Base-by-base conservation (phyloP, 2,888 invertebrate species). In the Serripes groenlandicus region DNA sequence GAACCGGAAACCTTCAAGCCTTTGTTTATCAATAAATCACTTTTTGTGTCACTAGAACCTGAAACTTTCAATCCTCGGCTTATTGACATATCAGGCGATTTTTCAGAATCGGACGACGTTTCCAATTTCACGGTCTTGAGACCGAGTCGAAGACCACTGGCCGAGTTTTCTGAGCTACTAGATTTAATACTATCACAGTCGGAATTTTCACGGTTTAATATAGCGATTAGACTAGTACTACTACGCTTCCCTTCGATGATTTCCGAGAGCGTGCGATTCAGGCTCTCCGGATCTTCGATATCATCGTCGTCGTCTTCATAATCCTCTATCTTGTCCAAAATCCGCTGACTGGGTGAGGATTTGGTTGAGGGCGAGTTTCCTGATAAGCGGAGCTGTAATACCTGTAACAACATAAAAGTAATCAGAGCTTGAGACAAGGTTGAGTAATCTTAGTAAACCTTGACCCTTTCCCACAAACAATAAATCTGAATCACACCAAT, bases 341-440 rank as follows among this genome's bases (percentile, higher is more conserved):
- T 30, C 23, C 75, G 58, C 15, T 82, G 54, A 52, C 81, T 81
- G 32, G 66, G 64, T 7, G 87, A 78, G 9, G 81, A 78, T n/a
- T n/a, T n/a, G 0, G 85, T 75, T 32, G 86, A 73, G 71, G 86
- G 84, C 11, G 90, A 88, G 3, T 85, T 85, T 0, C 85, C 78
- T 0, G 92, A 88, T 86, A 93, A 84, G 78, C 93, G 93, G 78
- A 94, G 86, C 87, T 94, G 93, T 56, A 94, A 75, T 60, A 94
- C 91, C 94, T 94, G 90, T 5, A 5, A 49, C 49, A 49, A 49
- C 2, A 49, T 42, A 42, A 42, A 42, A 7, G 58, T 58, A 23
- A 58, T 11, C 23, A n/a, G n/a, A n/a, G n/a, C n/a, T n/a, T n/a
- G n/a, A n/a, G n/a, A n/a, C n/a, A n/a, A n/a, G n/a, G n/a, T n/a